Percentiles rank a stretch among this genome's conserved stretches.
These are phyloP conservation scores for Aplysina aerophoba DNA, from an alignment of 37 sponge, comb jelly and placozoan genomes.

Conservation along the genomic window DNA sequence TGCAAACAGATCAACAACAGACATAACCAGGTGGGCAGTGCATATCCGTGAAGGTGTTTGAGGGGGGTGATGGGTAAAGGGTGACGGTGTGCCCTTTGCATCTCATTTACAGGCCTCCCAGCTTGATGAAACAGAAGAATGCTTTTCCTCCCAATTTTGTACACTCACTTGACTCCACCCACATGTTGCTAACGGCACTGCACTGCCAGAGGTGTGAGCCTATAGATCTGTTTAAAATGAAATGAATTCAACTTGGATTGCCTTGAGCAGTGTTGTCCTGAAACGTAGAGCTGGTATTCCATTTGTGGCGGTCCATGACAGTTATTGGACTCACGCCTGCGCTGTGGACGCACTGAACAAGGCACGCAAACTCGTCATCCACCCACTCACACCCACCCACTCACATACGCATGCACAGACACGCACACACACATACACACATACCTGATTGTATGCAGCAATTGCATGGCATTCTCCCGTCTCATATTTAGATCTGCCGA, in stretches of 20 bases:
- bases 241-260: not conserved
- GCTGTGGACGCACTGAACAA: conserved; percentile 84
- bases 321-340: conserved; percentile 94
- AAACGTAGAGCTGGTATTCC: conserved; percentile 73
- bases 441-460: too few species aligned
- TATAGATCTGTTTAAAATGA: not conserved
- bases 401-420: too few species aligned
- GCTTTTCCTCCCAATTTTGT: conserved; percentile 98
- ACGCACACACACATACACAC: too few species aligned
- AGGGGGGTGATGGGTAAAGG: not conserved
- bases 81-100: not conserved
- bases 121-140: conserved; percentile 76
- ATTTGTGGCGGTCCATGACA: conserved; percentile 96
- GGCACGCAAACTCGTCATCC: conserved; percentile 36
- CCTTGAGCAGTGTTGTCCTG: not conserved
- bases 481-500: conserved; percentile 63
- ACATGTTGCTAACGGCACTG: conserved; percentile 99
- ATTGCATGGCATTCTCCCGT: not conserved
- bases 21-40: conserved; percentile 1
- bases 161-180: conserved; percentile 98
- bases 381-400: too few species aligned
- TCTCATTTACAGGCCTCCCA: conserved; percentile 43
- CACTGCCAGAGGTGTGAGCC: conserved; percentile 74
- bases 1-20: not conserved
- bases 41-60: not conserved